Evolutionary conservation across 2,797 vertebrate genomes (phyloP).

Genomic region (Odontamblyopus lacepedii): DNA sequence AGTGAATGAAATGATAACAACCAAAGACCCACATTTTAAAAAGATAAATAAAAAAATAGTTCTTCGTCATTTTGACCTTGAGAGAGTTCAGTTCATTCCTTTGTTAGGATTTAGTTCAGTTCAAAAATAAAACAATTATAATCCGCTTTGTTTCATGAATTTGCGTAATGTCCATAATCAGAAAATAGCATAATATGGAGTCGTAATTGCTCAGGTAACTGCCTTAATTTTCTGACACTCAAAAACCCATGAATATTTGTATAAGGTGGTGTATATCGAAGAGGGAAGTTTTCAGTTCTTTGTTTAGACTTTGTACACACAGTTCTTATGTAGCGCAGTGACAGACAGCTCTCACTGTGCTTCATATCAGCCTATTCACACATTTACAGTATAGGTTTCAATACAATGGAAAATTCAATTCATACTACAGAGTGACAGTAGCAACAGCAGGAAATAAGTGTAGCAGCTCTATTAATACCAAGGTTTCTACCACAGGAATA

Average conservation of each 20-base stretch:
- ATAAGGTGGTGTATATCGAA: neutral
- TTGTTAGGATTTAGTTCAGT: no score
- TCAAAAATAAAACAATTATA: no score
- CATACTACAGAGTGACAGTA: neutral
- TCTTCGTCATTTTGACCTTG: no score
- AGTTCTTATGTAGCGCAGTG: neutral
- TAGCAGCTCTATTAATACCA: neutral
- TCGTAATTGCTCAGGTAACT: no score
- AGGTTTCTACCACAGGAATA: neutral
- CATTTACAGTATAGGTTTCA: slow-evolving; percentile 7
- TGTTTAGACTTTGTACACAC: slow-evolving; percentile 11
- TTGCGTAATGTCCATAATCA: no score
- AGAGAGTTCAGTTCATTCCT: no score
- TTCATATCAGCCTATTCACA: slow-evolving; percentile 4
- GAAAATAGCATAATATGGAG: no score
- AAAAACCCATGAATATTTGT: neutral
- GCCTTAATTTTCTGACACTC: neutral
- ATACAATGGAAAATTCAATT: neutral
- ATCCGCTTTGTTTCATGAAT: no score
- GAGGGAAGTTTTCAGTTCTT: neutral
- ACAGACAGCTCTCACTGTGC: slow-evolving; percentile 10
- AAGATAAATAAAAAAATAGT: no score
- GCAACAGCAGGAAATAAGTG: neutral
- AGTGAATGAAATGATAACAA: no score
- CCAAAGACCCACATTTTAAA: no score